Conservation (phyloP, 2,888 invertebrate species). For the Amblyteles armatorius region DNA sequence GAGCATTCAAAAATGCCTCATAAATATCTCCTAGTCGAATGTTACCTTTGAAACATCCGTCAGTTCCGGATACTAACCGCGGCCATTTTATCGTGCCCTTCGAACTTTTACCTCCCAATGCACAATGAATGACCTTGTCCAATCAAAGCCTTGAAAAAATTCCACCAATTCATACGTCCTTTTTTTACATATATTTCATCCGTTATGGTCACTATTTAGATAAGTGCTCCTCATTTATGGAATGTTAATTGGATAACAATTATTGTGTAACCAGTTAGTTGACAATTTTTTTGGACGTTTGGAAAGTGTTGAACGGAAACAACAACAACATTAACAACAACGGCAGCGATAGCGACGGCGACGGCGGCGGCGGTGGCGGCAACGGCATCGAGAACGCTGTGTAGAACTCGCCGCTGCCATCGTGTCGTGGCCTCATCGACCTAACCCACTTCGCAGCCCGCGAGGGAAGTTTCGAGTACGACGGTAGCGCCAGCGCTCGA, state of each 20-base stretch:
- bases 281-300: not conserved
- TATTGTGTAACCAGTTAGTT: not conserved
- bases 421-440: conserved; percentile 81
- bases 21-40: not conserved
- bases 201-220: not conserved
- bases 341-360: conserved; percentile 8
- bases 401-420: conserved; percentile 76
- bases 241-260: not conserved
- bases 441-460: conserved; percentile 81
- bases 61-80: not conserved
- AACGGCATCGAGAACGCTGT: conserved; percentile 77
- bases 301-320: not conserved
- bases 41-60: not conserved
- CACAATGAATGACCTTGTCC: not conserved
- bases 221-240: not conserved
- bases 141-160: not conserved
- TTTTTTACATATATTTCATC: not conserved
- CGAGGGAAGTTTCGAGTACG: conserved; percentile 61
- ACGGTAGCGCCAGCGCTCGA: conserved; percentile 67
- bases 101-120: not conserved
- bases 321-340: conserved; percentile 5
- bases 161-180: not conserved
- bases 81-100: conserved; percentile 31
- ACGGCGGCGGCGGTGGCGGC: not conserved
- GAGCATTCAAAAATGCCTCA: not conserved